Conservation (phyloP, 2,113 vertebrate genomes). For the Dipodomys stephensi region DNA sequence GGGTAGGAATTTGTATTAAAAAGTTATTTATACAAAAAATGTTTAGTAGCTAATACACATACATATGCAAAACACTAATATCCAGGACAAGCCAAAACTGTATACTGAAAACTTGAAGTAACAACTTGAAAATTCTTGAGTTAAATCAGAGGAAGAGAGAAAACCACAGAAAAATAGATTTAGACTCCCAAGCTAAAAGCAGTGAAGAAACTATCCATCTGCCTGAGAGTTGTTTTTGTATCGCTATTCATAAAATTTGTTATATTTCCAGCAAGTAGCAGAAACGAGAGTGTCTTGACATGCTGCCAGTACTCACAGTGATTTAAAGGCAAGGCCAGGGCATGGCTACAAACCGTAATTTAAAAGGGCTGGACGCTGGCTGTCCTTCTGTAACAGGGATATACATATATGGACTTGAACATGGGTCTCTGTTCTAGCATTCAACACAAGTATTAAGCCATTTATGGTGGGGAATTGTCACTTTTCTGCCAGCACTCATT, state of each 20-base stretch:
- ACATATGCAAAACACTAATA: not conserved
- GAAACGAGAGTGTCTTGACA: slow-evolving; percentile 20
- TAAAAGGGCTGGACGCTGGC: slow-evolving; percentile 56
- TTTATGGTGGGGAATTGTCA: slow-evolving; percentile 60
- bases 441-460: slow-evolving; percentile 51
- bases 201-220: not conserved
- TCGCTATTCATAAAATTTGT: slow-evolving; percentile 46
- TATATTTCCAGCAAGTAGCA: slow-evolving; percentile 55
- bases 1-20: not conserved
- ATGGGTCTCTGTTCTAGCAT: slow-evolving; percentile 50
- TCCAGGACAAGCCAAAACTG: not conserved
- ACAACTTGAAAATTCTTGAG: slow-evolving; percentile 18
- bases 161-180: slow-evolving; percentile 33
- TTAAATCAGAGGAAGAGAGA: not conserved
- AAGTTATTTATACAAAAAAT: not conserved
- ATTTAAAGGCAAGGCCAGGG: slow-evolving; percentile 48
- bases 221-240: not conserved
- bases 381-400: slow-evolving; percentile 50
- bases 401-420: slow-evolving; percentile 68
- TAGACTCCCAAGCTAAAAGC: slow-evolving; percentile 6
- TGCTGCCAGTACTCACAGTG: slow-evolving; percentile 42
- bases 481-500: slow-evolving; percentile 48
- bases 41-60: not conserved
- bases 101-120: not conserved
- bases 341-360: slow-evolving; percentile 49